Evolutionary conservation across 2,113 vertebrate species (phyloP).

Genomic region (Vulpes vulpes): DNA sequence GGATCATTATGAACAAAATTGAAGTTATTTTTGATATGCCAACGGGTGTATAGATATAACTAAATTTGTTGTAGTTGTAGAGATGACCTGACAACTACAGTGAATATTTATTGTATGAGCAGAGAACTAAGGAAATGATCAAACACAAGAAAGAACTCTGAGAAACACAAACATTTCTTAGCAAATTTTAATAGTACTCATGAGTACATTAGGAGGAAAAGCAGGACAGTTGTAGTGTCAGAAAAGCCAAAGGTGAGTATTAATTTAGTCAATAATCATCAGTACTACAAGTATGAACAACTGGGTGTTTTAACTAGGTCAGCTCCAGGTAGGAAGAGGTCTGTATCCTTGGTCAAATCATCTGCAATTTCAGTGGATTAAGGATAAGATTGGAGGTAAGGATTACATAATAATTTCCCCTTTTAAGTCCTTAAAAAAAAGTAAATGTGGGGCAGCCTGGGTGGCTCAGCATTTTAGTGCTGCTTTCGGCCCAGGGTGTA

Average conservation of each 20-base stretch:
- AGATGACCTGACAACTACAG: not conserved
- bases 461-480: too few species aligned
- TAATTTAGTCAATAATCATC: not conserved
- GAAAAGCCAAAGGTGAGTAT: not conserved
- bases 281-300: not conserved
- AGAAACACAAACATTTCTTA: not conserved
- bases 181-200: not conserved
- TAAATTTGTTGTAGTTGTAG: not conserved
- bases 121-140: not conserved
- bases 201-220: not conserved
- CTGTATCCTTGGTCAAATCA: not conserved
- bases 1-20: not conserved
- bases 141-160: not conserved
- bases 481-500: too few species aligned
- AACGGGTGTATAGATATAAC: not conserved
- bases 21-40: not conserved
- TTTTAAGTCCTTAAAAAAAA: not conserved
- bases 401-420: not conserved
- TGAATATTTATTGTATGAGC: not conserved
- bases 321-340: fast-evolving
- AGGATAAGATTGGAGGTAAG: not conserved
- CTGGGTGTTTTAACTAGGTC: not conserved
- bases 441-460: too few species aligned
- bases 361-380: not conserved
- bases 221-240: not conserved